These are phyloP conservation scores for Bathynomus jamesi DNA, from an alignment of 1,140 invertebrate genomes.

Conservation along the genomic window DNA sequence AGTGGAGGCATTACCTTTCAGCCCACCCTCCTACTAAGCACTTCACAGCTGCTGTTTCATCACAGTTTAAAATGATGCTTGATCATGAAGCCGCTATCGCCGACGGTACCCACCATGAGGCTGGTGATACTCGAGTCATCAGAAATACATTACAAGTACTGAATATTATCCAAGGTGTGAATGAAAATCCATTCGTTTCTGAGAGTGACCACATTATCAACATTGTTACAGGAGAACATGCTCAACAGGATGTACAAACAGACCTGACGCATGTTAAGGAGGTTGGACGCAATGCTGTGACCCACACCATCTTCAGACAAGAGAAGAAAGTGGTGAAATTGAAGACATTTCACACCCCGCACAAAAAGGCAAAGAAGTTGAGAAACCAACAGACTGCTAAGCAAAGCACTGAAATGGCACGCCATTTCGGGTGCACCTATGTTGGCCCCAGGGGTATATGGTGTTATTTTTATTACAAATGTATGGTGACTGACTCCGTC, in stretches of 20 bases:
- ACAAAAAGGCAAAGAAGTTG: neutral
- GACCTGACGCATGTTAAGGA: constrained; percentile 4
- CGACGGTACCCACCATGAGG: neutral
- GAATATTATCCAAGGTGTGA: neutral
- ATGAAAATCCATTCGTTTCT: constrained; percentile 9
- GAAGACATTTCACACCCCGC: neutral
- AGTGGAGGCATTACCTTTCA: too few species aligned
- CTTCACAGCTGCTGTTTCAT: constrained; percentile 6
- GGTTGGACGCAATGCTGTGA: neutral
- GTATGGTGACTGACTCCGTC: too few species aligned
- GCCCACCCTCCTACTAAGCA: too few species aligned
- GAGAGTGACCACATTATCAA: neutral
- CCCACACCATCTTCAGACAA: neutral
- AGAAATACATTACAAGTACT: neutral
- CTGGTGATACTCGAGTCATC: neutral
- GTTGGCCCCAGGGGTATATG: too few species aligned
- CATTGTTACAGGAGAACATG: neutral
- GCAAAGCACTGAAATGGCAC: too few species aligned
- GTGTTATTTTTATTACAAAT: too few species aligned
- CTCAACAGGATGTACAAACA: neutral
- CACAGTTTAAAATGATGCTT: constrained; percentile 1
- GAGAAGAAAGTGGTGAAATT: neutral
- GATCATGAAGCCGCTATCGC: neutral
- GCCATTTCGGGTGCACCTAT: too few species aligned
- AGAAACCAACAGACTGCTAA: too few species aligned